Conservation (phyloP, 2,888 invertebrate genomes). For the Drosophila paucipuncta region DNA sequence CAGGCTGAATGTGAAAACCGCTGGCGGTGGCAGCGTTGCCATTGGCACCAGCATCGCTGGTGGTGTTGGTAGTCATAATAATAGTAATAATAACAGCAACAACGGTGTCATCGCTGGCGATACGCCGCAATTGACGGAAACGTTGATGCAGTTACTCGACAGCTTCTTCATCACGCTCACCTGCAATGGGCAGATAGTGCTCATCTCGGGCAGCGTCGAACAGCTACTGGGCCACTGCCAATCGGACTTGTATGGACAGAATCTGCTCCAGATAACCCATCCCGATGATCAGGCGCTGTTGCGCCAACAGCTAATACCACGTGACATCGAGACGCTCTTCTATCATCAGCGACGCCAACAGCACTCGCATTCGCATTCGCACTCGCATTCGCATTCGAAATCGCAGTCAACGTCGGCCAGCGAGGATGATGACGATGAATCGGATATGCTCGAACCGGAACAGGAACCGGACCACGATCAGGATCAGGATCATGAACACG, state of each 20-base stretch:
- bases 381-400: constrained; percentile 21
- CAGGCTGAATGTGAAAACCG: constrained; percentile 39
- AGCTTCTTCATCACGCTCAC: constrained; percentile 94
- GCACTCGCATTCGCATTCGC: constrained; percentile 24
- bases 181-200: constrained; percentile 92
- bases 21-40: constrained; percentile 1
- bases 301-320: constrained; percentile 88
- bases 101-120: constrained; percentile 25
- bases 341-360: constrained; percentile 54
- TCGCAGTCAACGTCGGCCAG: constrained; percentile 54
- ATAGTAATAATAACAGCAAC: constrained; percentile 3
- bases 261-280: constrained; percentile 92
- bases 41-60: not conserved
- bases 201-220: constrained; percentile 95
- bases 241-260: constrained; percentile 93
- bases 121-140: constrained; percentile 87
- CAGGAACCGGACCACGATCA: not conserved
- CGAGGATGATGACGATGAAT: constrained; percentile 82
- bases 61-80: not conserved
- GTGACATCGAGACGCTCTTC: constrained; percentile 84
- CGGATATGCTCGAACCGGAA: constrained; percentile 19
- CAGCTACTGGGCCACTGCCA: constrained; percentile 93
- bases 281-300: constrained; percentile 91
- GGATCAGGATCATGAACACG: not conserved
- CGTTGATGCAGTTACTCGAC: constrained; percentile 89